A percentile compares a stretch with the other conserved stretches of the same genome.
These are phyloP conservation scores for Rattus rattus DNA, from an alignment of 2,113 vertebrate genomes.

Conservation along the genomic window DNA sequence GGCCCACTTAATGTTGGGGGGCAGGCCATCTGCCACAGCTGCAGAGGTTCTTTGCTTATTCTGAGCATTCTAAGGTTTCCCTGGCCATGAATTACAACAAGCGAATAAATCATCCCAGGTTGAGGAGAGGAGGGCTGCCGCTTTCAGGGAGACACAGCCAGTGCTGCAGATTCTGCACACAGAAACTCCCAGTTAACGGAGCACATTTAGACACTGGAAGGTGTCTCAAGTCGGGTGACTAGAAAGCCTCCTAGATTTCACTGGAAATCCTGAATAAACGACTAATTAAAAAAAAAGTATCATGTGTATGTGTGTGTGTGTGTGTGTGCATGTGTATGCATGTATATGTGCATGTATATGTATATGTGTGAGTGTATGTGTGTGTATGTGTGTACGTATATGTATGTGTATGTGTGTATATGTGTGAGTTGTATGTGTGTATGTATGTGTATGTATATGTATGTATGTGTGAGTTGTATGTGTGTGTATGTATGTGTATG, in stretches of 20 bases:
- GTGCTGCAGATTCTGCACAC: neutral
- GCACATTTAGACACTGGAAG: neutral
- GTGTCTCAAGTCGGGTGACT: neutral
- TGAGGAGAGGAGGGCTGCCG: conserved; percentile 66
- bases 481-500: neutral
- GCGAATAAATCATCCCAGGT: conserved; percentile 76
- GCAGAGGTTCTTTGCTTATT: conserved; percentile 86
- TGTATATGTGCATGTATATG: neutral
- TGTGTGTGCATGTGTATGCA: neutral
- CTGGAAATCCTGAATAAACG: neutral
- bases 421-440: neutral
- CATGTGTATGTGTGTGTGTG: neutral
- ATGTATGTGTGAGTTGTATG: no score
- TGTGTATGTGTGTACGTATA: no score
- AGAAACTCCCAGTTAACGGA: neutral
- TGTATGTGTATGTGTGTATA: no score
- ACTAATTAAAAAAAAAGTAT: neutral
- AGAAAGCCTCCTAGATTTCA: neutral
- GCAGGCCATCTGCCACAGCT: conserved; percentile 83
- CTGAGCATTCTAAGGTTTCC: conserved; percentile 84
- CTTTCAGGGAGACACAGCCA: neutral
- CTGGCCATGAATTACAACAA: conserved; percentile 83
- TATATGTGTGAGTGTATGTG: no score
- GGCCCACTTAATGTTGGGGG: conserved; percentile 71
- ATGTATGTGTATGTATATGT: no score